phyloP scores from a whole-genome alignment of 2,797 vertebrate genomes.

The Denticeps clupeoides region DNA sequence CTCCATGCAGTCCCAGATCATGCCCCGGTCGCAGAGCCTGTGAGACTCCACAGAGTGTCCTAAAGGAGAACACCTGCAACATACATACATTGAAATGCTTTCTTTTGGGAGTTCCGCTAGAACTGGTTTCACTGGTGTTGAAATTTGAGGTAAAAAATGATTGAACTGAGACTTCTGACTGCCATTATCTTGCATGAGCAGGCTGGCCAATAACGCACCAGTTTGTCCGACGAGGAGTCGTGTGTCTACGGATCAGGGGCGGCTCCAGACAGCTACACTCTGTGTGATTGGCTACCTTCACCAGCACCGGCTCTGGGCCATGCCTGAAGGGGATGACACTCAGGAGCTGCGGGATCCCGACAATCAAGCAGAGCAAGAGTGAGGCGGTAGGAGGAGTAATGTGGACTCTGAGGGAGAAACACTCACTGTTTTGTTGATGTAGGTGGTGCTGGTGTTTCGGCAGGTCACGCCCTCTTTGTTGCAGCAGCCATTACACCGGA shows the following conservation, averaged over 20 bases:
- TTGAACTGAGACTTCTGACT: too few relatives aligned
- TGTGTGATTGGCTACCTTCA: conserved; percentile 90
- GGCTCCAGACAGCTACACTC: conserved; percentile 78
- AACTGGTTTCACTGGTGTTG: too few relatives aligned
- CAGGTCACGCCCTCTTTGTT: conserved; percentile 84
- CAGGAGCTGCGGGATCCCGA: conserved; percentile 62
- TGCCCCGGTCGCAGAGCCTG: conserved; percentile 73
- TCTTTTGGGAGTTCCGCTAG: too few relatives aligned
- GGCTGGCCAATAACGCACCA: conserved; percentile 43
- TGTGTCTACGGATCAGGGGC: conserved; percentile 64
- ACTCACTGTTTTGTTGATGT: conserved; percentile 87
- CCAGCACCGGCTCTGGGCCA: conserved; percentile 77
- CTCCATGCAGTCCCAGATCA: conserved; percentile 79
- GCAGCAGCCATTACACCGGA: conserved; percentile 84
- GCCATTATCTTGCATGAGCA: conserved; percentile 2
- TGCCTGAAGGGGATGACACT: conserved; percentile 82
- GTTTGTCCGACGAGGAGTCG: conserved; percentile 40
- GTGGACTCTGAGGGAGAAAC: too few relatives aligned
- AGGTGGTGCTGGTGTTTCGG: conserved; percentile 77
- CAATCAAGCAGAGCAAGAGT: not conserved
- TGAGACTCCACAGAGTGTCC: conserved; percentile 58
- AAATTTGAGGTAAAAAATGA: too few relatives aligned
- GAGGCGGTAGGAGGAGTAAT: not conserved
- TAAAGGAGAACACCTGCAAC: conserved; percentile 47
- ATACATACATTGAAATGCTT: not conserved